Evolutionary conservation across 2,888 invertebrate genomes (phyloP).

Genomic region (Leptopilina syphax): DNA sequence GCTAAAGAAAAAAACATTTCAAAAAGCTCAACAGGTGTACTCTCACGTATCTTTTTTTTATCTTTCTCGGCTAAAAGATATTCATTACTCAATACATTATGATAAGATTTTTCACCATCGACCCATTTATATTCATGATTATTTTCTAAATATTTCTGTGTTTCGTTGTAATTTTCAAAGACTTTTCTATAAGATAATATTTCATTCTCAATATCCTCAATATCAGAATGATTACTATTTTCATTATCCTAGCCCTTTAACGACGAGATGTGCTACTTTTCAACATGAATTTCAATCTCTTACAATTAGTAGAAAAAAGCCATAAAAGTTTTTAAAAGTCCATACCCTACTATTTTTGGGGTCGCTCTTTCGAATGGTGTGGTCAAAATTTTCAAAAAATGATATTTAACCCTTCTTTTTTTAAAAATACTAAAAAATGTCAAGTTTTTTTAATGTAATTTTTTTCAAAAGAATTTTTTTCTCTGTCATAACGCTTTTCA

Average conservation of each 20-base stretch:
- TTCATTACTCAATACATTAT: background rate
- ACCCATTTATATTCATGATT: conserved; percentile 18
- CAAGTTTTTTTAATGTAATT: too few relatives aligned
- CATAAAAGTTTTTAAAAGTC: too few relatives aligned
- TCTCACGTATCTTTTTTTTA: background rate
- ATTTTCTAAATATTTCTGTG: background rate
- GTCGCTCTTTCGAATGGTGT: too few relatives aligned
- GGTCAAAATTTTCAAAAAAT: too few relatives aligned
- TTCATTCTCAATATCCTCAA: conserved; percentile 11
- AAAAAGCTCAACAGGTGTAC: conserved; percentile 12
- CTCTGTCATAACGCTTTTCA: too few relatives aligned
- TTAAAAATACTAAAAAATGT: too few relatives aligned
- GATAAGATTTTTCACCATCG: conserved; percentile 13
- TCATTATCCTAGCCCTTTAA: conserved; percentile 46
- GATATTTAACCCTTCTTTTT: too few relatives aligned
- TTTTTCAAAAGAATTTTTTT: too few relatives aligned
- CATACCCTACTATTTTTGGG: too few relatives aligned
- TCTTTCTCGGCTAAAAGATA: background rate
- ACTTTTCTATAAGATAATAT: conserved; percentile 14
- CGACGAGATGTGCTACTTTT: too few relatives aligned
- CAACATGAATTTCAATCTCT: too few relatives aligned
- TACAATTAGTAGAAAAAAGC: too few relatives aligned
- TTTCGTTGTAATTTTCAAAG: conserved; percentile 2
- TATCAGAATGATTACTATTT: background rate
- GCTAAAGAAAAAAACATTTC: conserved; percentile 25